Conservation (phyloP, 2,113 vertebrate genomes). For the Campylomormyrus numenius region DNA sequence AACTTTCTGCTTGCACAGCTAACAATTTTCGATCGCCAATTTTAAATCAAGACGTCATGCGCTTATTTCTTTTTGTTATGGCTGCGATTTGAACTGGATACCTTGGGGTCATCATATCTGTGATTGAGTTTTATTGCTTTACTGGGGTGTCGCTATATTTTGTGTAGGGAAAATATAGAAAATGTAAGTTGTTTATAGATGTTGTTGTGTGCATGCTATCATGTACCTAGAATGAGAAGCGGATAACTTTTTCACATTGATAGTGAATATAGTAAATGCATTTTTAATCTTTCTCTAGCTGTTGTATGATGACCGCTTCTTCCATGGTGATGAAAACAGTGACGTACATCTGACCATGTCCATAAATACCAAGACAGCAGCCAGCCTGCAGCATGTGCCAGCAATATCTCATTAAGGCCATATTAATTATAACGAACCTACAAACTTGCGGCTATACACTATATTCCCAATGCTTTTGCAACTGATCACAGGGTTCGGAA, state of each 20-base stretch:
- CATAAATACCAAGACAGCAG: background rate
- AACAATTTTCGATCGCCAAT: background rate
- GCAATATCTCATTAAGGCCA: background rate
- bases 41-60: background rate
- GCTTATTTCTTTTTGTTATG: background rate
- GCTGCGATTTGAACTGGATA: background rate
- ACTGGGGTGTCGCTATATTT: background rate
- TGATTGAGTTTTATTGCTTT: background rate
- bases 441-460: background rate
- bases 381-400: background rate
- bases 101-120: background rate
- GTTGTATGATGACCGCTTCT: background rate
- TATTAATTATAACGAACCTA: background rate
- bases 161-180: background rate
- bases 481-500: background rate
- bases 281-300: background rate
- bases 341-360: background rate
- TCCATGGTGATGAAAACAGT: background rate
- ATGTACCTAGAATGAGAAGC: background rate
- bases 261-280: background rate
- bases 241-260: background rate
- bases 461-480: background rate
- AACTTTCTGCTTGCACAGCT: slow-evolving; percentile 13
- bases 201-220: background rate
- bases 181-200: background rate